phyloP scores from a whole-genome alignment of 2,888 invertebrate species.

The Holacanthella duospinosa region DNA sequence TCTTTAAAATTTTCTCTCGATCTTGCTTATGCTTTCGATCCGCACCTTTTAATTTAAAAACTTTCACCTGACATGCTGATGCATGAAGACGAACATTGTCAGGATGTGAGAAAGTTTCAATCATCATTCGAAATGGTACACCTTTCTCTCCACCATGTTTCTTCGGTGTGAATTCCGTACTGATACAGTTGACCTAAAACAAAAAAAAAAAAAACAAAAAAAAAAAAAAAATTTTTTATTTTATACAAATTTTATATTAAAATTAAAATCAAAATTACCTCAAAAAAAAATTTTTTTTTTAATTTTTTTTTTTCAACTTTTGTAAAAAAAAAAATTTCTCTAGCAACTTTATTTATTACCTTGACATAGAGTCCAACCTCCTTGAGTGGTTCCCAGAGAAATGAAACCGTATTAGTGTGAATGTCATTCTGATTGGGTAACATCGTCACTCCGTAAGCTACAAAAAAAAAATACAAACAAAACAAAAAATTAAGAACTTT shows the following conservation, averaged over 20 bases:
- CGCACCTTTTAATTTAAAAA: constrained; percentile 77
- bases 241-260: not conserved
- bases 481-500: constrained; percentile 59
- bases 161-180: constrained; percentile 94
- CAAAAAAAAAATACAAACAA: too few relatives aligned
- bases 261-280: not conserved
- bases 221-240: not conserved
- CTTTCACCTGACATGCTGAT: constrained; percentile 93
- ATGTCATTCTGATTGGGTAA: constrained; percentile 52
- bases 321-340: too few relatives aligned
- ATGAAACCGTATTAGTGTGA: constrained; percentile 70
- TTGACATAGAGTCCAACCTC: constrained; percentile 91
- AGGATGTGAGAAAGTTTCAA: constrained; percentile 68
- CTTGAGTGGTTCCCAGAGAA: constrained; percentile 91
- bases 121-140: constrained; percentile 89
- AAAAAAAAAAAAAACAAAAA: constrained; percentile 6
- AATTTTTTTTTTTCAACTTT: not conserved
- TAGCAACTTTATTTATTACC: too few relatives aligned
- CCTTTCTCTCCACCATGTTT: constrained; percentile 98
- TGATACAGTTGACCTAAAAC: constrained; percentile 78
- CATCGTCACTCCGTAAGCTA: constrained; percentile 62
- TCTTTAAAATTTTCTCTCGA: constrained; percentile 80
- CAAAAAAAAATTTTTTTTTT: too few relatives aligned
- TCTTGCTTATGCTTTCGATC: constrained; percentile 96
- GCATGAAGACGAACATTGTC: constrained; percentile 64